phyloP scores from a whole-genome alignment of 2,797 vertebrate species.

The Sebastes ruberrimus region DNA sequence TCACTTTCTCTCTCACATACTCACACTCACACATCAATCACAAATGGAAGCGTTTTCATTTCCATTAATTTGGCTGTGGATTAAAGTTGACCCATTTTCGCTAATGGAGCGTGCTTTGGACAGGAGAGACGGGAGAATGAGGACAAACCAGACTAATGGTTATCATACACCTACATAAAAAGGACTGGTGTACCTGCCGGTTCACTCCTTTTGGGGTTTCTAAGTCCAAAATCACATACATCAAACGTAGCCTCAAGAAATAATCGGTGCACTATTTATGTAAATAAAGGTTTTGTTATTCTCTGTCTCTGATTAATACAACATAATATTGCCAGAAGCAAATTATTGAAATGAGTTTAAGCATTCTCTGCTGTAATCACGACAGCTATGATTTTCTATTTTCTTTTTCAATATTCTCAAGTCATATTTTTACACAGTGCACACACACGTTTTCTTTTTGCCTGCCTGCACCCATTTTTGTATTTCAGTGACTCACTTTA shows the following conservation, averaged over 20 bases:
- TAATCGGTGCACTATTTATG: background rate
- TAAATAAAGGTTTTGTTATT: background rate
- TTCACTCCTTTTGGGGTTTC: background rate
- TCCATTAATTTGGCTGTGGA: slow-evolving; percentile 80
- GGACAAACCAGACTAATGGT: slow-evolving; percentile 59
- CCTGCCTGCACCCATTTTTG: background rate
- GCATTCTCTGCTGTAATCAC: background rate
- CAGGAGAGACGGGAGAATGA: slow-evolving; percentile 56
- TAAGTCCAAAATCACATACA: background rate
- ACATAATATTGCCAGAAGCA: background rate
- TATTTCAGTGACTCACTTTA: slow-evolving; percentile 6
- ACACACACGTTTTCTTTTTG: background rate
- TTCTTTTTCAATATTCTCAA: background rate
- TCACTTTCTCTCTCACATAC: slow-evolving; percentile 38
- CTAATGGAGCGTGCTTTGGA: slow-evolving; percentile 75
- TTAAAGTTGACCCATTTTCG: slow-evolving; percentile 83
- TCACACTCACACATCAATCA: slow-evolving; percentile 65
- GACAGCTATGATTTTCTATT: background rate
- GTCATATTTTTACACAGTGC: background rate
- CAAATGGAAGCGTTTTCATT: slow-evolving; percentile 79
- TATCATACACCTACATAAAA: slow-evolving; percentile 54
- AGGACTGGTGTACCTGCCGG: slow-evolving; percentile 28
- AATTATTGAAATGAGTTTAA: background rate
- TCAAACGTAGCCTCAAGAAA: background rate
- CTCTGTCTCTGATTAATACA: background rate